Evolutionary conservation across 2,797 vertebrate genomes (phyloP).

Genomic region (Characodon lateralis): DNA sequence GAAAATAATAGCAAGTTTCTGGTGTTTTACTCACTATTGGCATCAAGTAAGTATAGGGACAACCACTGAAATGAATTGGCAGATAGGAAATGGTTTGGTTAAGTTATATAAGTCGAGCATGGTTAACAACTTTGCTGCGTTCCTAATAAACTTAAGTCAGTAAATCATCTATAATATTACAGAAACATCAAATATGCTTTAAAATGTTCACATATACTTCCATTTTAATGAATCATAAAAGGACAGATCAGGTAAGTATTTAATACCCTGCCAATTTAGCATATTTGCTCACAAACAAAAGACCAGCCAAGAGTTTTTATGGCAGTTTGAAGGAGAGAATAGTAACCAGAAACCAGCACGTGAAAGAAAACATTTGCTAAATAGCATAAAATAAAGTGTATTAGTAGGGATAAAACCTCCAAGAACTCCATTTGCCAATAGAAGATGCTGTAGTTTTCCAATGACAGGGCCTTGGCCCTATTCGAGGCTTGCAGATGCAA

Average conservation of each 20-base stretch:
- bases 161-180: constrained; percentile 3
- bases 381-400: constrained; percentile 28
- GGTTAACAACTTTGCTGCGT: not conserved
- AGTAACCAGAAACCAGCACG: not conserved
- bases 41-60: not conserved
- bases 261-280: not conserved
- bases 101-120: not conserved
- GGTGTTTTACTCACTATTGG: not conserved
- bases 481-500: constrained; percentile 58
- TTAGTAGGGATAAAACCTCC: constrained; percentile 52
- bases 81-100: not conserved
- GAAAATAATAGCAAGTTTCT: not conserved
- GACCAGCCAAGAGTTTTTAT: not conserved
- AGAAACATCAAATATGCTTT: not conserved
- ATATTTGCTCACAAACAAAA: not conserved
- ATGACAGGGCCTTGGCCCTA: constrained; percentile 60
- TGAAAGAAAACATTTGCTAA: not conserved
- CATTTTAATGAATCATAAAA: not conserved
- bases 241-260: not conserved
- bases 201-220: not conserved
- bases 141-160: constrained; percentile 1
- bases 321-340: not conserved
- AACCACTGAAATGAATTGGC: not conserved
- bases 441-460: constrained; percentile 56
- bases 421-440: constrained; percentile 40